phyloP scores from a whole-genome alignment of 2,113 vertebrate species.

The Chrysochloris asiatica region DNA sequence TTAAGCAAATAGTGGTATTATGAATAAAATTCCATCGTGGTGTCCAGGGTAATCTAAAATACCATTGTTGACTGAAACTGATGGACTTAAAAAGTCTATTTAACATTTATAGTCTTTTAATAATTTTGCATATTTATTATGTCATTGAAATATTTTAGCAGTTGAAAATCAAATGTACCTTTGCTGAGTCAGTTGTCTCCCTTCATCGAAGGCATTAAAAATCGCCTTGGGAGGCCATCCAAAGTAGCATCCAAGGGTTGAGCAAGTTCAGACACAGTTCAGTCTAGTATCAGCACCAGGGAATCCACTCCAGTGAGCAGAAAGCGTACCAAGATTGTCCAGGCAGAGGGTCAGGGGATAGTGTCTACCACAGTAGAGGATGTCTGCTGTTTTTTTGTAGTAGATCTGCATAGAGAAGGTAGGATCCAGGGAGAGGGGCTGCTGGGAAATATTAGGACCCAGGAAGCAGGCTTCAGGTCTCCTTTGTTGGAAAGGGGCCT shows the following conservation, averaged over 20 bases:
- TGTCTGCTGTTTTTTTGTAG: neutral
- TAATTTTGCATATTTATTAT: conserved; percentile 5
- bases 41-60: conserved; percentile 14
- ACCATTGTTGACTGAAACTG: neutral
- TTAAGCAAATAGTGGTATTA: neutral
- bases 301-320: neutral
- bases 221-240: neutral
- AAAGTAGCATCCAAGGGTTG: conserved; percentile 17
- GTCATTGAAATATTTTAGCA: neutral
- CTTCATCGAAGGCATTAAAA: conserved; percentile 22
- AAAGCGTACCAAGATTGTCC: neutral
- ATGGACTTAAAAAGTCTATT: neutral
- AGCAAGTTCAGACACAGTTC: neutral
- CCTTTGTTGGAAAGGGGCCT: neutral
- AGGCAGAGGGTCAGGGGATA: neutral
- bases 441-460: neutral
- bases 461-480: neutral
- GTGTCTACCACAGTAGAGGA: neutral
- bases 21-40: neutral
- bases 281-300: neutral
- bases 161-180: neutral
- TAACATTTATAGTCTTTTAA: neutral
- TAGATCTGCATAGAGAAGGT: neutral
- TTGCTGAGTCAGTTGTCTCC: conserved; percentile 2
- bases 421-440: neutral